Evolutionary conservation across 2,797 vertebrate genomes (phyloP).

Genomic region (Champsocephalus gunnari): DNA sequence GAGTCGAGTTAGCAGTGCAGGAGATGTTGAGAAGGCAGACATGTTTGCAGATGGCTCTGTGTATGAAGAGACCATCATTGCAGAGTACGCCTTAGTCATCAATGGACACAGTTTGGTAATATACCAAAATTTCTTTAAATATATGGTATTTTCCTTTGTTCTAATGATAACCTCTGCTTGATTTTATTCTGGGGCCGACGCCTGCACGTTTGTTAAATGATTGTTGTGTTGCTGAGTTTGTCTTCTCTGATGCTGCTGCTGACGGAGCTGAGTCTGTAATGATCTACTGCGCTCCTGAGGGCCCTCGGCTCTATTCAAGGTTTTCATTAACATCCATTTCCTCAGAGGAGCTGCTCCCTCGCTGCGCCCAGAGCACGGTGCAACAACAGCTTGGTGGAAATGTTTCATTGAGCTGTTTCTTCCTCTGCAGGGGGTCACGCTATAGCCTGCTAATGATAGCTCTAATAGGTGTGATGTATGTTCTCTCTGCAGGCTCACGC

Average conservation of each 20-base stretch:
- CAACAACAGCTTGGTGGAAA: slow-evolving; percentile 19
- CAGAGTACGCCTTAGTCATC: slow-evolving; percentile 87
- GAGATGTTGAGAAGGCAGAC: slow-evolving; percentile 71
- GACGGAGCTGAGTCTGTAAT: slow-evolving; percentile 48
- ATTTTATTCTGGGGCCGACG: slow-evolving; percentile 25
- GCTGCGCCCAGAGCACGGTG: slow-evolving; percentile 31
- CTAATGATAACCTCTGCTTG: not conserved
- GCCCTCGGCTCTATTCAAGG: slow-evolving; percentile 50
- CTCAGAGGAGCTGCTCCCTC: slow-evolving; percentile 46
- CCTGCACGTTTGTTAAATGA: slow-evolving; percentile 21
- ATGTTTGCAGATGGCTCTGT: slow-evolving; percentile 72
- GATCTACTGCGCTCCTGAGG: slow-evolving; percentile 57
- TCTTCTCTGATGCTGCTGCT: slow-evolving; percentile 35
- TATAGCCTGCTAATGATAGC: slow-evolving; percentile 23
- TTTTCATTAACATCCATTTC: slow-evolving; percentile 74
- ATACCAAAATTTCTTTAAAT: not conserved
- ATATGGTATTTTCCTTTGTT: not conserved
- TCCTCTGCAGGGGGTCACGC: slow-evolving; percentile 34
- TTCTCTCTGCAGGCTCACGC: slow-evolving; percentile 80
- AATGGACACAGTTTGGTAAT: slow-evolving; percentile 88
- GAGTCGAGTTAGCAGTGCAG: slow-evolving; percentile 70
- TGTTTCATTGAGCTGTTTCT: slow-evolving; percentile 31
- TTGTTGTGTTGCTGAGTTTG: slow-evolving; percentile 28
- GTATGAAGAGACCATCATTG: slow-evolving; percentile 81
- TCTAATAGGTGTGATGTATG: slow-evolving; percentile 43